Percentiles rank a stretch among this genome's conserved stretches.
These are phyloP conservation scores for Diaperis boleti DNA, from an alignment of 2,888 invertebrate genomes.

Conservation along the genomic window DNA sequence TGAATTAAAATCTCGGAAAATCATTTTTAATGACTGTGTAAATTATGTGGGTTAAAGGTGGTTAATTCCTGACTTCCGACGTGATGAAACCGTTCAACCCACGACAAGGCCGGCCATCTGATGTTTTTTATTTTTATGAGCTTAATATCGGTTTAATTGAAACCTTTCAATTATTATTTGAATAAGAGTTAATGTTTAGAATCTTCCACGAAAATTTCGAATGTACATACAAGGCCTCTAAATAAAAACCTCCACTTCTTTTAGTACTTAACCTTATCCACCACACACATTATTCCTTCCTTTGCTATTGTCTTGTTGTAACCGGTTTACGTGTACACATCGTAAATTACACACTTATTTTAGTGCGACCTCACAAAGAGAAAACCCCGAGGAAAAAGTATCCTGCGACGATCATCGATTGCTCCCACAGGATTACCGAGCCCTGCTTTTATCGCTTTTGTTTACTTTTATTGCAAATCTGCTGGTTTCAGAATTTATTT, in stretches of 20 bases:
- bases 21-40: too few relatives aligned
- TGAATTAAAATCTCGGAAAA: too few relatives aligned
- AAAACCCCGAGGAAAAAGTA: constrained; percentile 17
- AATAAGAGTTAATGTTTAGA: constrained; percentile 17
- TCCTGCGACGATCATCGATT: constrained; percentile 30
- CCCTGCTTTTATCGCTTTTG: constrained; percentile 18
- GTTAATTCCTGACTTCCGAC: too few relatives aligned
- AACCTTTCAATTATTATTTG: too few relatives aligned
- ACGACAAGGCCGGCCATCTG: too few relatives aligned
- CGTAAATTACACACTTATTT: constrained; percentile 32
- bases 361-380: constrained; percentile 17
- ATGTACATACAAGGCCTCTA: constrained; percentile 5
- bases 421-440: constrained; percentile 14
- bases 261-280: constrained; percentile 26
- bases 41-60: too few relatives aligned
- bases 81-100: too few relatives aligned
- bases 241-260: neutral
- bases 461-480: constrained; percentile 35
- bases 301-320: constrained; percentile 15
- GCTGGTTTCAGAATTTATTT: constrained; percentile 24
- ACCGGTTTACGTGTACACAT: constrained; percentile 11
- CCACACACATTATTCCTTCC: constrained; percentile 34
- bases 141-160: too few relatives aligned
- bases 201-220: constrained; percentile 1
- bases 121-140: too few relatives aligned